A percentile compares a stretch with the other conserved stretches of the same genome.
Conservation (phyloP, 92 coral and sea anemone genomes). For the Epizoanthus stellaris region DNA sequence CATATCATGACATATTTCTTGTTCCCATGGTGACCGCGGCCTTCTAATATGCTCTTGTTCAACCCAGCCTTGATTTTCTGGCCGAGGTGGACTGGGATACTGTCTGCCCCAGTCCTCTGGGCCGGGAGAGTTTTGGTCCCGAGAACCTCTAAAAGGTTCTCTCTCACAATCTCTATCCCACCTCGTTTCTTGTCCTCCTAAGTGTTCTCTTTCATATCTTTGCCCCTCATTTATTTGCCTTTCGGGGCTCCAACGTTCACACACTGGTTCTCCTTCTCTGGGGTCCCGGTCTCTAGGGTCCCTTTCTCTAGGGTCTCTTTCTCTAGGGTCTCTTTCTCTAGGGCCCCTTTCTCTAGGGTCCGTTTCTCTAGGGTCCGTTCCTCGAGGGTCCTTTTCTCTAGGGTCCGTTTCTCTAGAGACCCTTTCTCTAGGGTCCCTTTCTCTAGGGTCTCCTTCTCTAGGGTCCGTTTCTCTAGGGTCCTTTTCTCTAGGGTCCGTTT, state of each 20-base stretch:
- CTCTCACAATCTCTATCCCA: neutral
- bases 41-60: neutral
- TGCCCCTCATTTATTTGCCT: neutral
- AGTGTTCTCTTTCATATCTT: neutral
- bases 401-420: neutral
- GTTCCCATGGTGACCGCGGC: neutral
- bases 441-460: neutral
- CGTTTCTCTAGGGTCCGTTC: neutral
- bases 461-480: neutral
- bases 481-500: neutral
- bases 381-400: neutral
- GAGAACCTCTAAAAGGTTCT: no score
- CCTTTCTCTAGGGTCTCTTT: neutral
- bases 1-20: neutral
- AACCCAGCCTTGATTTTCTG: neutral
- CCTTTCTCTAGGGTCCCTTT: neutral
- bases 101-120: neutral
- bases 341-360: neutral
- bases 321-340: neutral
- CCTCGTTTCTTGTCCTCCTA: neutral
- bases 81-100: neutral
- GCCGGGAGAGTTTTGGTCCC: neutral
- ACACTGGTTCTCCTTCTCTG: neutral
- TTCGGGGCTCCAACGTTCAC: neutral
- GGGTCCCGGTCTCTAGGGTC: neutral